Conservation (phyloP, 2,888 invertebrate species). For the Philonicus albiceps region DNA sequence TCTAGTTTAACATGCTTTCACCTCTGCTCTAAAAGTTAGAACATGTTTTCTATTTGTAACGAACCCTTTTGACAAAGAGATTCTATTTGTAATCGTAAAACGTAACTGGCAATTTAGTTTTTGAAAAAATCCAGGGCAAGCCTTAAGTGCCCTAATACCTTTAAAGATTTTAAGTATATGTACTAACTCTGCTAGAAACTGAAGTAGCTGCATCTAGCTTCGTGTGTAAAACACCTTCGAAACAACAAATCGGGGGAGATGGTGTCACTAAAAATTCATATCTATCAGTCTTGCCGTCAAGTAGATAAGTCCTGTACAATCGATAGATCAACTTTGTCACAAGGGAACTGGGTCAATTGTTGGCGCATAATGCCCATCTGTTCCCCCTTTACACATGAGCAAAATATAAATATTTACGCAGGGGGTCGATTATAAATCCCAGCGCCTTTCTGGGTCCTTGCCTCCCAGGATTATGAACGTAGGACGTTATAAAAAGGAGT, state of each 20-base stretch:
- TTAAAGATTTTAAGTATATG: not conserved
- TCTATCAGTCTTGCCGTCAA: not conserved
- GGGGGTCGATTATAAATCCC: not conserved
- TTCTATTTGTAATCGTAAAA: not conserved
- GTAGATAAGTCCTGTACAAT: not conserved
- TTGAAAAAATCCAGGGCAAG: not conserved
- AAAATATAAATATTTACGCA: conserved; percentile 22
- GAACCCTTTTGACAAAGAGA: not conserved
- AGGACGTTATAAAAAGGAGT: not conserved
- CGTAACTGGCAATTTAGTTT: not conserved
- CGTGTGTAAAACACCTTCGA: not conserved
- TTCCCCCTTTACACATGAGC: not conserved
- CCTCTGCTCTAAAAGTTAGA: not conserved
- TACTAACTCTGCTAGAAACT: not conserved
- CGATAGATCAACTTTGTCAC: not conserved
- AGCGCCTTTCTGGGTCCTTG: not conserved
- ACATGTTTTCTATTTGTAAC: not conserved
- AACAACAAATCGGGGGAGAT: not conserved
- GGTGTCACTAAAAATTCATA: not conserved
- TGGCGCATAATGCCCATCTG: not conserved
- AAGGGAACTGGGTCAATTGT: conserved; percentile 8
- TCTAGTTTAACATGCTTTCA: not conserved
- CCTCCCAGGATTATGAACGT: not conserved
- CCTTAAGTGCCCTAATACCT: not conserved
- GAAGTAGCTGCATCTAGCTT: not conserved